Evolutionary conservation across 2,113 vertebrate species (phyloP).

Genomic region (Sula dactylatra): DNA sequence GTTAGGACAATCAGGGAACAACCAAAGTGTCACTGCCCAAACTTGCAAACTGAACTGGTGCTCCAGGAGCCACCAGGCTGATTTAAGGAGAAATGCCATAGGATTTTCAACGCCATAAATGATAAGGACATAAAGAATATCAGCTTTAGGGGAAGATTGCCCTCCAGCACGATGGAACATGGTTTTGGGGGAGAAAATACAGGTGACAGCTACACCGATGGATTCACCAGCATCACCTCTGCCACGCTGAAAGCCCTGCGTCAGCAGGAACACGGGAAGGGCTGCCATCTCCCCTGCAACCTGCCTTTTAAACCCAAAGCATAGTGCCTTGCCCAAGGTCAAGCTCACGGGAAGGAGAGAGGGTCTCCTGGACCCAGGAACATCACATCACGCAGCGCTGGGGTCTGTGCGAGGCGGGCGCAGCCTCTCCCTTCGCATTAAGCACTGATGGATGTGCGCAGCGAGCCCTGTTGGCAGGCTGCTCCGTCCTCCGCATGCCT

Average conservation of each 20-base stretch:
- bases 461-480: fast-evolving
- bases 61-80: background rate
- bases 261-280: background rate
- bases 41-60: background rate
- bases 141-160: background rate
- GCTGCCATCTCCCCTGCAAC: background rate
- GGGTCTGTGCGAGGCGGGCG: fast-evolving
- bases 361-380: background rate
- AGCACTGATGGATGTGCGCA: fast-evolving
- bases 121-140: background rate
- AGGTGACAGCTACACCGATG: fast-evolving
- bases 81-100: background rate
- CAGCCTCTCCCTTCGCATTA: background rate
- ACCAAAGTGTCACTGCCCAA: background rate
- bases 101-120: background rate
- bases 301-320: background rate
- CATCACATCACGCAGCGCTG: background rate
- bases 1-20: background rate
- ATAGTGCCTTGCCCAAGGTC: background rate
- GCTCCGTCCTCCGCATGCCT: background rate
- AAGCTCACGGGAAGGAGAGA: background rate
- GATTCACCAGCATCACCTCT: background rate
- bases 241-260: background rate
- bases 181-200: background rate
- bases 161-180: background rate